These are phyloP conservation scores for Fringilla coelebs DNA, from an alignment of 2,797 vertebrate species.

Conservation along the genomic window DNA sequence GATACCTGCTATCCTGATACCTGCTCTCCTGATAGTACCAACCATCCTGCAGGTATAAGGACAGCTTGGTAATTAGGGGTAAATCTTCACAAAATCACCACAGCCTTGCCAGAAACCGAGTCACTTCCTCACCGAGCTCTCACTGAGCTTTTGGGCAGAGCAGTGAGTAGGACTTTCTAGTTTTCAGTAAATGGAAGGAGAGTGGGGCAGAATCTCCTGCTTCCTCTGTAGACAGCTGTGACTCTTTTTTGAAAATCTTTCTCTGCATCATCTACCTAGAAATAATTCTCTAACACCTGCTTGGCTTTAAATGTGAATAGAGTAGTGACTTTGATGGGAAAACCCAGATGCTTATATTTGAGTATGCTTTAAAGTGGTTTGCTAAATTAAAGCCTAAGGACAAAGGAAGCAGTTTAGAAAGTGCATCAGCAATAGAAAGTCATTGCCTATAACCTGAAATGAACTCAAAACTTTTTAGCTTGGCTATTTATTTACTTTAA, in stretches of 20 bases:
- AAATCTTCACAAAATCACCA: neutral
- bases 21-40: neutral
- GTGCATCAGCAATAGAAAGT: neutral
- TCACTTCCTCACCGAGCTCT: neutral
- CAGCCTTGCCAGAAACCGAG: neutral
- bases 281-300: constrained; percentile 7
- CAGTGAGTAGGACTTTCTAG: neutral
- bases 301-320: constrained; percentile 13
- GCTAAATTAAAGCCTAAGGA: constrained; percentile 32
- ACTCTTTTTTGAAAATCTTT: neutral
- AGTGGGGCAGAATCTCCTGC: neutral
- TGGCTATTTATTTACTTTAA: constrained; percentile 38
- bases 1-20: neutral
- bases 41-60: neutral
- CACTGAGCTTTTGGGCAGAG: neutral
- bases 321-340: constrained; percentile 10
- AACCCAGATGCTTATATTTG: constrained; percentile 27
- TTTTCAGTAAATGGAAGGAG: neutral
- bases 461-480: constrained; percentile 39
- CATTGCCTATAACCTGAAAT: constrained; percentile 32
- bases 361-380: constrained; percentile 4
- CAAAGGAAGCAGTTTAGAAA: constrained; percentile 22
- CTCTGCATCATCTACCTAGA: neutral
- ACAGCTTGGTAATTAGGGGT: neutral
- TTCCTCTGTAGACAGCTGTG: neutral